A percentile compares a stretch with the other conserved stretches of the same genome.
Conservation (phyloP, 2,888 invertebrate genomes). For the Cerceris ruficornis region DNA sequence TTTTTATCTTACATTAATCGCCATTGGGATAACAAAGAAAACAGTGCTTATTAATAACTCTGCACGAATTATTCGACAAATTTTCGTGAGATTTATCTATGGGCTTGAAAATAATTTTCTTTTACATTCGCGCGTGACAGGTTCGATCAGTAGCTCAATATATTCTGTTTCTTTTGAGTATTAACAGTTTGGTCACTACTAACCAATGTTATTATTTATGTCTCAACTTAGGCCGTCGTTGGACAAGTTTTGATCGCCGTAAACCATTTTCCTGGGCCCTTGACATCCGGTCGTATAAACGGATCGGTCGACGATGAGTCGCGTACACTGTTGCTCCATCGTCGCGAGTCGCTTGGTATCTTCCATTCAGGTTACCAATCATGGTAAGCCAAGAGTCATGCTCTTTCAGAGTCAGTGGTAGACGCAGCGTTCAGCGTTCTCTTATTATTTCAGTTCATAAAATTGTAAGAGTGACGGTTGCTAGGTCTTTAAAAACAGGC, state of each 20-base stretch:
- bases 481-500: constrained; percentile 73
- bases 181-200: background rate
- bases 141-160: too few species aligned
- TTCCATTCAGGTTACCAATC: constrained; percentile 76
- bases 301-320: constrained; percentile 71
- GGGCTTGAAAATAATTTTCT: too few species aligned
- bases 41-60: too few species aligned
- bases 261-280: background rate
- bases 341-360: constrained; percentile 77
- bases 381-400: constrained; percentile 69
- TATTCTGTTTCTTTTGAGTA: too few species aligned
- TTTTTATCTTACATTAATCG: too few species aligned
- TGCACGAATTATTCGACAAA: too few species aligned
- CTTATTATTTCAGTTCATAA: constrained; percentile 72
- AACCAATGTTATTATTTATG: background rate
- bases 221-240: too few species aligned
- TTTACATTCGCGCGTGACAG: too few species aligned
- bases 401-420: background rate
- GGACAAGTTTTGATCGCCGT: background rate
- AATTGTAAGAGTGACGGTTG: constrained; percentile 76
- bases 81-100: too few species aligned
- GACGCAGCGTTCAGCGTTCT: background rate
- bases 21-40: too few species aligned
- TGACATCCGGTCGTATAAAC: background rate
- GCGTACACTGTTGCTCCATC: constrained; percentile 79